phyloP scores from a whole-genome alignment of 2,113 vertebrate genomes.

The Ursus arctos region DNA sequence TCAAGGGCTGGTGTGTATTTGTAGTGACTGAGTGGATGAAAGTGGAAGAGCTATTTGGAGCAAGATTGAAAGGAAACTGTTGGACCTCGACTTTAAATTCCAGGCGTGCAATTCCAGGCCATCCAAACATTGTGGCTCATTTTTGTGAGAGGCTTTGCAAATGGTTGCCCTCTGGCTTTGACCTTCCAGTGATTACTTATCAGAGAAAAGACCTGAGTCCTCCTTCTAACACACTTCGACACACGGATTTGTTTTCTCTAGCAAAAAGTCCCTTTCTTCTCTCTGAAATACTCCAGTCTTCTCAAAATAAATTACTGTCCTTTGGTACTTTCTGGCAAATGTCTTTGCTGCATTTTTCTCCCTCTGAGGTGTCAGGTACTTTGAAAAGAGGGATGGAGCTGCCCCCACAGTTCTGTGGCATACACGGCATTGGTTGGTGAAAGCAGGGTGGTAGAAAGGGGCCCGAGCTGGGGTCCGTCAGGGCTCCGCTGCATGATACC shows the following conservation, averaged over 20 bases:
- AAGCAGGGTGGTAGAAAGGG: background rate
- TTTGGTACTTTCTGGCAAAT: background rate
- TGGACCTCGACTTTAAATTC: background rate
- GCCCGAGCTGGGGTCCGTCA: fast-evolving
- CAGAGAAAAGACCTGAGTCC: background rate
- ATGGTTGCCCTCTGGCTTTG: fast-evolving
- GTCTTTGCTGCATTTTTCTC: background rate
- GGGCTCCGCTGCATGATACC: fast-evolving
- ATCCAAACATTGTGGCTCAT: fast-evolving
- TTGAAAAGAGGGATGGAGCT: fast-evolving
- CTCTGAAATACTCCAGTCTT: background rate
- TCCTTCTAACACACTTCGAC: background rate
- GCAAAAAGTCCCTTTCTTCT: background rate
- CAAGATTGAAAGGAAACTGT: background rate
- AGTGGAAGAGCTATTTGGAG: background rate
- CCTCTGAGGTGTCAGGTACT: background rate
- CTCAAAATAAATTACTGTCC: no score
- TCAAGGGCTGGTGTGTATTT: background rate
- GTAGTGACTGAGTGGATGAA: background rate
- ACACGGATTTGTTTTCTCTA: background rate
- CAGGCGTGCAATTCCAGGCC: fast-evolving
- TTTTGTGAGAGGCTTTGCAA: background rate
- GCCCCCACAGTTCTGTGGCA: fast-evolving
- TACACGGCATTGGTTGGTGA: fast-evolving
- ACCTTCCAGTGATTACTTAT: background rate